These are phyloP conservation scores for Lasioglossum morio DNA, from an alignment of 2,888 invertebrate species.

Conservation along the genomic window DNA sequence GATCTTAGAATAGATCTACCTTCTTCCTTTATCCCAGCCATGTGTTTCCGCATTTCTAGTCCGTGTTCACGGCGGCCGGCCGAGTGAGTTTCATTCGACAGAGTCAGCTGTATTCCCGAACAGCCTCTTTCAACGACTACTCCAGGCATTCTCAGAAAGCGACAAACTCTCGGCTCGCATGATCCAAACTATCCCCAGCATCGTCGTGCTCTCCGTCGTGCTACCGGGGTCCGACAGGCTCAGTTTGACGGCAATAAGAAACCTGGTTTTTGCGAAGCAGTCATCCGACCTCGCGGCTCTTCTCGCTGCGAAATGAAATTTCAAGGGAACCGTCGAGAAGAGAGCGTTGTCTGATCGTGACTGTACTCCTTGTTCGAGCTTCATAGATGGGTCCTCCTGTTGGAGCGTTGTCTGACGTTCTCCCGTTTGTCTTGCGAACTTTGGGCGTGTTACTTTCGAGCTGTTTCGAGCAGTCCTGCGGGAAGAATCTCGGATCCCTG, in stretches of 20 bases:
- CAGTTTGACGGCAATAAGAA: conserved; percentile 38
- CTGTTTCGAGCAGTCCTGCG: background rate
- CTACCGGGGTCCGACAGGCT: background rate
- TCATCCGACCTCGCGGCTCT: background rate
- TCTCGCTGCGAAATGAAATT: conserved; percentile 51
- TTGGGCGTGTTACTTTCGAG: background rate
- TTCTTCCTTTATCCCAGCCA: background rate
- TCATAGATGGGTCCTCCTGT: background rate
- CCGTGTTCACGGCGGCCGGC: conserved; percentile 48
- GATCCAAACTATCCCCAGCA: background rate
- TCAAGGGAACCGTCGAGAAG: background rate
- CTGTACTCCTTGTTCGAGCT: background rate
- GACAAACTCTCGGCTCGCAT: background rate
- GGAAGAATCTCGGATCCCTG: background rate
- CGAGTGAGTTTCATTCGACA: conserved; percentile 51
- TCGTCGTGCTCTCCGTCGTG: background rate
- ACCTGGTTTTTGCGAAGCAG: conserved; percentile 41
- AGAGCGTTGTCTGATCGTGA: background rate
- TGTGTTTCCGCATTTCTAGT: conserved; percentile 45
- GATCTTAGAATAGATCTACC: background rate
- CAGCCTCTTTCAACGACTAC: conserved; percentile 27
- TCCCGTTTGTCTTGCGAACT: conserved; percentile 25
- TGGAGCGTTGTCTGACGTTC: background rate
- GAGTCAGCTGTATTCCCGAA: conserved; percentile 58
- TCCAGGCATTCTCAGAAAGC: background rate